Percentiles rank a stretch among this genome's conserved stretches.
Evolutionary conservation across 2,888 invertebrate species (phyloP).

Genomic region (Caenorhabditis sp.): DNA sequence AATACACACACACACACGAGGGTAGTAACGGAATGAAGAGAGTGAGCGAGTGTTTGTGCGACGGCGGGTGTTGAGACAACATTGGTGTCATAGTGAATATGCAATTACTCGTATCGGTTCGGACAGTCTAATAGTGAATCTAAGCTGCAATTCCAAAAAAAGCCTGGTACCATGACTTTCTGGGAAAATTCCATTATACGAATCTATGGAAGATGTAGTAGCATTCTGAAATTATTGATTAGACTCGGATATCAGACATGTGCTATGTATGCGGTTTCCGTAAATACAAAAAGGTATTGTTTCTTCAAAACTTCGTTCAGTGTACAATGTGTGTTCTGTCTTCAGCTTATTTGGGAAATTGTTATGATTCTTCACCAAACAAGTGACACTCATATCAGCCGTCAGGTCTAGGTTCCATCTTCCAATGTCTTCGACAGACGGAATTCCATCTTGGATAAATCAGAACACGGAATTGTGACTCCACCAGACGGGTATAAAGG

Average conservation of each 20-base stretch:
- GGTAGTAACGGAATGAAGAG: not conserved
- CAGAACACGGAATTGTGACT: conserved; percentile 14
- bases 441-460: conserved; percentile 29
- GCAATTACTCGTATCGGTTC: too few species aligned
- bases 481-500: conserved; percentile 4
- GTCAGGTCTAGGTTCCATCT: conserved; percentile 3
- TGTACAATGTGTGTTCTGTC: conserved; percentile 43
- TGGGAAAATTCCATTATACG: too few species aligned
- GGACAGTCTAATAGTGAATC: too few species aligned
- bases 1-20: not conserved
- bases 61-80: not conserved
- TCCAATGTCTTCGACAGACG: conserved; percentile 37
- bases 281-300: too few species aligned
- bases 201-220: too few species aligned
- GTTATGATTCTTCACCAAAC: conserved; percentile 36
- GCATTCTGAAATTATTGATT: too few species aligned
- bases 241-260: too few species aligned
- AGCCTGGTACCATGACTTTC: too few species aligned
- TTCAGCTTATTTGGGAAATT: conserved; percentile 41
- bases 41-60: not conserved
- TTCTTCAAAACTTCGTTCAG: too few species aligned
- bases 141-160: too few species aligned
- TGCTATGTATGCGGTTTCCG: too few species aligned
- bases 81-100: not conserved
- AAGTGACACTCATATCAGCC: conserved; percentile 13